Evolutionary conservation across 30 jellyfish, hydroid and myxozoan genomes (phyloP).

Genomic region (Hydractinia symbiolongicarpus): DNA sequence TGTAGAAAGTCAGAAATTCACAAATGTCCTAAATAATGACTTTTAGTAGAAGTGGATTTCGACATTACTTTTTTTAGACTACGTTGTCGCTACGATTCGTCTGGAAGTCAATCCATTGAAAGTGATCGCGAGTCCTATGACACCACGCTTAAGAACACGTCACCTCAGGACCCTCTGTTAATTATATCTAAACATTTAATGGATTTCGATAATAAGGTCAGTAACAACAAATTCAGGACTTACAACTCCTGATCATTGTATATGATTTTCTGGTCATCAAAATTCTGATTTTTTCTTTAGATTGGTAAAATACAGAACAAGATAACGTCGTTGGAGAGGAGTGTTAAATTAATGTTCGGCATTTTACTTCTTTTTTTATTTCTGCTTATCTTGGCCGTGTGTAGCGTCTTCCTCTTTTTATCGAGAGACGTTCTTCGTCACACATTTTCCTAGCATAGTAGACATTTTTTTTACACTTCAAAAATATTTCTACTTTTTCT

Average conservation of each 20-base stretch:
- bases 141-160: conserved; percentile 42
- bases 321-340: conserved; percentile 35
- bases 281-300: conserved; percentile 28
- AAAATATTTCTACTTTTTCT: no score
- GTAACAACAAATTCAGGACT: not conserved
- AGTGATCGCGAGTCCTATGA: conserved; percentile 67
- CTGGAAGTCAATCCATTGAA: conserved; percentile 60
- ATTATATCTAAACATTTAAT: conserved; percentile 36
- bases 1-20: no score
- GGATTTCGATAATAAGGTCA: conserved; percentile 48
- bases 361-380: conserved; percentile 18
- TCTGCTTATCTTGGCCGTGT: conserved; percentile 6
- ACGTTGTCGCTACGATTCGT: conserved; percentile 71
- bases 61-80: conserved; percentile 25
- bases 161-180: conserved; percentile 47
- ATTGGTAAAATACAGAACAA: conserved; percentile 29
- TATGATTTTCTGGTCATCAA: not conserved
- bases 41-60: no score
- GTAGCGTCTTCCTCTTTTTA: conserved; percentile 1
- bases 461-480: no score
- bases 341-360: conserved; percentile 41
- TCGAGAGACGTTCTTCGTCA: not conserved
- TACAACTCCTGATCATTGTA: not conserved
- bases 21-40: no score
- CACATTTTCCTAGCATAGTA: no score